Evolutionary conservation across 2,797 vertebrate genomes (phyloP), one percentile per base, ranked within the genome.

Genomic region (Lepidocolaptes lacrymiger): DNA sequence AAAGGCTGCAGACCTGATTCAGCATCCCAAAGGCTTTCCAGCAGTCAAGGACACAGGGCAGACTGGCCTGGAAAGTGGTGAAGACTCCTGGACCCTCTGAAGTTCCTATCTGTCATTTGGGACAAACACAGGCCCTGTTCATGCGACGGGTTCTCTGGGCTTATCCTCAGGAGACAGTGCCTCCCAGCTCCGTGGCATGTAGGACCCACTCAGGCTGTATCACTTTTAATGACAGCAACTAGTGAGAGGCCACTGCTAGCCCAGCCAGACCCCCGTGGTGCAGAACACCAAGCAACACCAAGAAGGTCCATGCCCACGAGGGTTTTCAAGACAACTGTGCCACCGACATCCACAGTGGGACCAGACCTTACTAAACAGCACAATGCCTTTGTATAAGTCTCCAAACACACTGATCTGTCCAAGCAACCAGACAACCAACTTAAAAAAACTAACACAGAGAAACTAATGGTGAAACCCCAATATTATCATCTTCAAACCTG

Each of bases 301-400:
- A 43, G 48, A 32, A 10, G 3, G 3, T 63, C 32, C 27, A 58
- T 68, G 5, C 28, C 36, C 22, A 46, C 1, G 0, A 51, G 14
- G 23, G 30, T 82, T 85, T 94, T 73, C n/a, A 71, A 79, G 61
- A 88, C 22, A 39, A 76, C 28, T 58, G 7, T 62, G n/a, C 30
- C 52, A 81, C 30, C 46, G 66, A 44, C 27, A 71, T 15, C 22
- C 32, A 52, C 48, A 30, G 48, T 10, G 16, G 24, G 67, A 79
- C 2, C 44, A 37, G 73, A 52, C 52, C 83, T 76, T n/a, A 92
- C 18, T 24, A 18, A 76, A 69, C 11, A 71, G 41, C 49, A 58
- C 48, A 44, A 17, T 21, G 12, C 32, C 43, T 52, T 79, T 74
- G 9, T 28, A 37, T 27, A 48, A 44, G 23, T 34, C 43, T 66